These are phyloP conservation scores for Syndactyla subalaris DNA, from an alignment of 2,797 vertebrate genomes.

Conservation along the genomic window DNA sequence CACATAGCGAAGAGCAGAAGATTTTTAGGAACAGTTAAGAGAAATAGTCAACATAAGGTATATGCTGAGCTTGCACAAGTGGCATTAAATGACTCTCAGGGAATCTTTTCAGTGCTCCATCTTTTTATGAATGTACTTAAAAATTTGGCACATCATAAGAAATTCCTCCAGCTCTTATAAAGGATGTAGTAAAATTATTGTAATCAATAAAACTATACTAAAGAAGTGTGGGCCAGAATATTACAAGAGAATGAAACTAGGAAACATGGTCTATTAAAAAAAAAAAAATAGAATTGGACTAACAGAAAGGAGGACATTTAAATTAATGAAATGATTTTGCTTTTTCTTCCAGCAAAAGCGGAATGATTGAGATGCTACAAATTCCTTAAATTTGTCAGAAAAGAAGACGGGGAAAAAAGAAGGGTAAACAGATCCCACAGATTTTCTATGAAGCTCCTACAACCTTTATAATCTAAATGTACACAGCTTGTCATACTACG, in stretches of 20 bases:
- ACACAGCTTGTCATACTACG: not conserved
- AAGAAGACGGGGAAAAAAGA: not conserved
- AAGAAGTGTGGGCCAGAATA: not conserved
- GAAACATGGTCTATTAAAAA: not conserved
- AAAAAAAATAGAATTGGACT: not conserved
- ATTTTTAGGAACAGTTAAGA: not conserved
- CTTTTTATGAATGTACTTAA: not conserved
- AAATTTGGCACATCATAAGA: not conserved
- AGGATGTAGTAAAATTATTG: not conserved
- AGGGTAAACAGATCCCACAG: not conserved
- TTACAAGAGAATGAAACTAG: not conserved
- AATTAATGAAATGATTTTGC: not conserved
- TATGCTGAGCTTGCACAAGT: not conserved
- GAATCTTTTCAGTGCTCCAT: not conserved
- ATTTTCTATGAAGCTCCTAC: not conserved
- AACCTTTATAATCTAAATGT: not conserved
- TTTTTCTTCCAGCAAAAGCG: not conserved
- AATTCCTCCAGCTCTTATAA: not conserved
- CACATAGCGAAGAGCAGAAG: not conserved
- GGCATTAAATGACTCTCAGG: not conserved
- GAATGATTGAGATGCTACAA: not conserved
- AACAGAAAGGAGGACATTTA: not conserved
- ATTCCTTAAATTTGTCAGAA: not conserved
- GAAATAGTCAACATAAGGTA: not conserved
- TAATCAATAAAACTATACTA: not conserved